phyloP scores from a whole-genome alignment of 2,888 invertebrate genomes.

The Vanessa cardui region DNA sequence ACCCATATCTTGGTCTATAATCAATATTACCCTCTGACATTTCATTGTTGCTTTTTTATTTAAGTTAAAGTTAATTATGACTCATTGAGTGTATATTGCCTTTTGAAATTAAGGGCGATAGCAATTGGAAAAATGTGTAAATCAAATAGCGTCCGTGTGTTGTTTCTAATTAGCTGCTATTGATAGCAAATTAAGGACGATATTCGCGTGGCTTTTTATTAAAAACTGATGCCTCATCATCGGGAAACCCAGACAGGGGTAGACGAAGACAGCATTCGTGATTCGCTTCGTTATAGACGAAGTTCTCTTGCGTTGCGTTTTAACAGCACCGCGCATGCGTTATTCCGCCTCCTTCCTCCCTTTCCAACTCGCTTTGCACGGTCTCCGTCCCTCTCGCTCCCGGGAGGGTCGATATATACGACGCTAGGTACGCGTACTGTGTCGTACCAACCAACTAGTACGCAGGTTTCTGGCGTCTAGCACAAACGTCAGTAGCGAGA shows the following conservation, averaged over 20 bases:
- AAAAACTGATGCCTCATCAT: conserved; percentile 76
- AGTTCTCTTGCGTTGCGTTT: conserved; percentile 60
- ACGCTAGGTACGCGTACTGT: conserved; percentile 78
- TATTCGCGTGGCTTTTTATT: conserved; percentile 40
- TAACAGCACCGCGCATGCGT: conserved; percentile 75
- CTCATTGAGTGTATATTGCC: conserved; percentile 32
- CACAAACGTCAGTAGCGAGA: conserved; percentile 67
- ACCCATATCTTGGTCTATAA: neutral
- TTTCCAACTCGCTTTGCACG: conserved; percentile 46
- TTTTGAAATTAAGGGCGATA: conserved; percentile 32
- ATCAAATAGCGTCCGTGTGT: conserved; percentile 20
- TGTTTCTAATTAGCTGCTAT: conserved; percentile 35
- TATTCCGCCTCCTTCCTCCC: conserved; percentile 63
- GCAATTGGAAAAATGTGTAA: conserved; percentile 34
- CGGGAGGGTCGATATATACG: conserved; percentile 81
- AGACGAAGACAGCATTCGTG: conserved; percentile 75
- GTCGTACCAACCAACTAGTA: conserved; percentile 71
- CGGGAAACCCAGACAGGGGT: conserved; percentile 78
- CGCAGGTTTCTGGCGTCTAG: conserved; percentile 77
- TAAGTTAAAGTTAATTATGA: conserved; percentile 35
- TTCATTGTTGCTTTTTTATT: conserved; percentile 33
- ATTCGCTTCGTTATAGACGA: conserved; percentile 63
- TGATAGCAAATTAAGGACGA: conserved; percentile 21
- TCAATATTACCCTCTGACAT: conserved; percentile 27
- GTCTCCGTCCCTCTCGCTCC: conserved; percentile 60